phyloP scores from a whole-genome alignment of 2,888 invertebrate species.

The Drosophila niveifrons region DNA sequence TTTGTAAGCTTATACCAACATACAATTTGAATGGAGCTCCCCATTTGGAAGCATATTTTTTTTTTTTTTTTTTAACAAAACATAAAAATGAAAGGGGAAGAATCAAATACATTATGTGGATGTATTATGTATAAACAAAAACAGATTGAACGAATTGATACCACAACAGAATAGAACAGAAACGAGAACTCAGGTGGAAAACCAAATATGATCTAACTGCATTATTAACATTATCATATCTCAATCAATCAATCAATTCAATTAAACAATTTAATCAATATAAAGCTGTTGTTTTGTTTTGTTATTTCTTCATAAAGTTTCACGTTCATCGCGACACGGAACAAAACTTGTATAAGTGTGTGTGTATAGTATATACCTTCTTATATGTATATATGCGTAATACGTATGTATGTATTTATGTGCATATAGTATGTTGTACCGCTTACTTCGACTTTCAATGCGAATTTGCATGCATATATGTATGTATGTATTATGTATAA shows the following conservation, averaged over 20 bases:
- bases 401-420: constrained; percentile 41
- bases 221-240: constrained; percentile 57
- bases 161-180: constrained; percentile 47
- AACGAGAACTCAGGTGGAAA: constrained; percentile 56
- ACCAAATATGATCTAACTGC: constrained; percentile 46
- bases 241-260: constrained; percentile 44
- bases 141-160: constrained; percentile 46
- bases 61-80: constrained; percentile 44
- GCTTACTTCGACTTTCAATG: constrained; percentile 40
- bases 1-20: constrained; percentile 44
- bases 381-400: constrained; percentile 43
- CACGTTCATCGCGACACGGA: constrained; percentile 39
- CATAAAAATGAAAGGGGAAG: constrained; percentile 28
- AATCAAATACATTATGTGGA: constrained; percentile 23
- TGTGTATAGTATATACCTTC: constrained; percentile 25
- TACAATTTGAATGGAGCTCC: constrained; percentile 35
- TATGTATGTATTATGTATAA: constrained; percentile 16
- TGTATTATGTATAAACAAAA: constrained; percentile 54
- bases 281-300: constrained; percentile 64
- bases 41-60: constrained; percentile 40
- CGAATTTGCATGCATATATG: constrained; percentile 27
- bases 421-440: constrained; percentile 24
- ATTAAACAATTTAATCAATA: constrained; percentile 73
- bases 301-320: constrained; percentile 36
- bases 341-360: constrained; percentile 30